Evolutionary conservation across 2,888 invertebrate genomes (phyloP).

Genomic region (Hyalella azteca): DNA sequence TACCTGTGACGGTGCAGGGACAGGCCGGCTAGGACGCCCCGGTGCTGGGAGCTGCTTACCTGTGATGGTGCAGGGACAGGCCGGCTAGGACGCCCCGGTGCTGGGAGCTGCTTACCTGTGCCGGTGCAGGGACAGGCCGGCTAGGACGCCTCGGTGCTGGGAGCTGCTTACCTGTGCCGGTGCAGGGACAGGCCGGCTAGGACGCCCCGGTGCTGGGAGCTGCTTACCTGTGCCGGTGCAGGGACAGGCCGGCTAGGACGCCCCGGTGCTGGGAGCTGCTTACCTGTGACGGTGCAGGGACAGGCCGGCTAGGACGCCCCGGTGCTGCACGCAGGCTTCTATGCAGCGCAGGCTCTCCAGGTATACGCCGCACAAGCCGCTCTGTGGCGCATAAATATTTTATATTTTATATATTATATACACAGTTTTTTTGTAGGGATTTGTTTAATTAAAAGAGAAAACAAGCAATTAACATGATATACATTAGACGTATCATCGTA

Average conservation of each 20-base stretch:
- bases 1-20: conserved; percentile 89
- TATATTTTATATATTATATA: not conserved
- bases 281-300: conserved; percentile 89
- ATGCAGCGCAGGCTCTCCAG: conserved; percentile 85
- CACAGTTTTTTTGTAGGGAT: too few relatives aligned
- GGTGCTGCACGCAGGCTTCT: conserved; percentile 80
- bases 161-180: conserved; percentile 86
- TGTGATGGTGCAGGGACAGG: conserved; percentile 84
- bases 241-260: conserved; percentile 81
- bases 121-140: conserved; percentile 84
- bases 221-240: conserved; percentile 88
- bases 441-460: too few relatives aligned
- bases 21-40: conserved; percentile 81
- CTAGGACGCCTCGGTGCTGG: conserved; percentile 78
- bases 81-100: conserved; percentile 82
- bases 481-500: too few relatives aligned
- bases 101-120: conserved; percentile 85
- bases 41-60: conserved; percentile 78
- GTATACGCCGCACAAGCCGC: conserved; percentile 79
- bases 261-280: conserved; percentile 75
- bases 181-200: conserved; percentile 85
- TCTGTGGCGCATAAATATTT: conserved; percentile 67
- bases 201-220: conserved; percentile 77
- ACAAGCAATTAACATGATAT: too few relatives aligned
- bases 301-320: conserved; percentile 81